phyloP scores from a whole-genome alignment of 2,113 vertebrate genomes.

The Cavia aperea region DNA sequence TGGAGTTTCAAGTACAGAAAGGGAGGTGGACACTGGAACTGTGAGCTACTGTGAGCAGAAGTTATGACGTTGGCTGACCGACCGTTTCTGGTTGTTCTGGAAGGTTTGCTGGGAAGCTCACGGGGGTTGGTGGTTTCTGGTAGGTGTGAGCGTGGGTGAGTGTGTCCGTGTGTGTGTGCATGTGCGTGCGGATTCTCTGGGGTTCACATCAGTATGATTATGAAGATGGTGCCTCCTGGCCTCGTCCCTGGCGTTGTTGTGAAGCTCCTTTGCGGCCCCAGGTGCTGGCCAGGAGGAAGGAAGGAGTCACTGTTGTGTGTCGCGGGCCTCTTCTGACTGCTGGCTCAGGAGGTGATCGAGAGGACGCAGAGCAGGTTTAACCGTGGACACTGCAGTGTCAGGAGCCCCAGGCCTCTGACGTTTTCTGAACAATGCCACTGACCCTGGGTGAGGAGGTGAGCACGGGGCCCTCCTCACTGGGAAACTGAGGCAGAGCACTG shows the following conservation, averaged over 20 bases:
- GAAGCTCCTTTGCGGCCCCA: not conserved
- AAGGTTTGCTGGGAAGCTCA: constrained; percentile 8
- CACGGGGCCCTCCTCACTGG: not conserved
- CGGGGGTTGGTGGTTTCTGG: not conserved
- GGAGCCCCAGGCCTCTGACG: not conserved
- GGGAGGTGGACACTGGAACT: not conserved
- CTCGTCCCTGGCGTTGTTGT: not conserved
- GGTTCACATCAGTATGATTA: not conserved
- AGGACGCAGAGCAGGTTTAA: not conserved
- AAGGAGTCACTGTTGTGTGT: not conserved
- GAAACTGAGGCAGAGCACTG: not conserved
- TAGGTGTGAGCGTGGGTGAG: not conserved
- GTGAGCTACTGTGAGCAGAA: not conserved
- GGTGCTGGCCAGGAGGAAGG: not conserved
- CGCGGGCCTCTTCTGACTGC: not conserved
- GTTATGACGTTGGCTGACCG: not conserved
- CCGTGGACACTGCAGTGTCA: not conserved
- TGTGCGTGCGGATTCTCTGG: not conserved
- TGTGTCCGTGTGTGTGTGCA: not conserved
- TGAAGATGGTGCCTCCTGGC: not conserved
- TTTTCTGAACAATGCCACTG: not conserved
- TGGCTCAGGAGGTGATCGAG: not conserved
- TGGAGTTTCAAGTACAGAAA: not conserved
- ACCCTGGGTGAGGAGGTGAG: not conserved
- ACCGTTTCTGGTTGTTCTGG: constrained; percentile 11